phyloP scores from a whole-genome alignment of 1,140 invertebrate genomes.

The Nephila pilipes region DNA sequence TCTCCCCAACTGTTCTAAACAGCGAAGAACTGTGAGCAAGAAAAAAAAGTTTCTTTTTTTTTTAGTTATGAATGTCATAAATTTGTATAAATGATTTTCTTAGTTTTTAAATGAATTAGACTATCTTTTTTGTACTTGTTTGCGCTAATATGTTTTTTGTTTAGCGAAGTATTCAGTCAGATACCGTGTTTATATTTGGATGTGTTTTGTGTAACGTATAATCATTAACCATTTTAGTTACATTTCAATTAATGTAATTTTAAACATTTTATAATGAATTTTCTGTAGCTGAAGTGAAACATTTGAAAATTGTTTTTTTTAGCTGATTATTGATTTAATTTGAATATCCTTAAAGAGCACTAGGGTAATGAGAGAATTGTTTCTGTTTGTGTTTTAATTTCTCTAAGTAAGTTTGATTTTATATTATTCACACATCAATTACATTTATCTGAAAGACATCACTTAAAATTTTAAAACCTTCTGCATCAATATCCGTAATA shows the following conservation, averaged over 20 bases:
- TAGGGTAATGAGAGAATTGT: too few species aligned
- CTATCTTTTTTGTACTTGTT: background rate
- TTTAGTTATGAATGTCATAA: background rate
- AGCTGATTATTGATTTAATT: too few species aligned
- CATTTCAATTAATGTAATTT: background rate
- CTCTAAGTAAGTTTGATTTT: too few species aligned
- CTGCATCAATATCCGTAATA: too few species aligned
- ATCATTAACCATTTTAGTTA: background rate
- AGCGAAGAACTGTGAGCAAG: background rate
- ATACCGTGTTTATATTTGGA: background rate
- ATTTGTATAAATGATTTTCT: conserved; percentile 1
- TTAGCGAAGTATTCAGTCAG: background rate
- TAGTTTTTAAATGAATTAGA: background rate
- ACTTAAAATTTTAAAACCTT: too few species aligned
- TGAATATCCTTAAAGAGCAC: too few species aligned
- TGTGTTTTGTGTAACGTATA: background rate
- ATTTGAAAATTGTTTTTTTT: too few species aligned
- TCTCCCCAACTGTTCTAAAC: background rate
- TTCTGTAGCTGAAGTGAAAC: too few species aligned
- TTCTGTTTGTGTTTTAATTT: too few species aligned
- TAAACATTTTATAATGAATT: background rate
- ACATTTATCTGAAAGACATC: too few species aligned
- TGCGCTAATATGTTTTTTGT: background rate
- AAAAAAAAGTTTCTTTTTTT: background rate
- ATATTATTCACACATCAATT: too few species aligned